phyloP scores from a whole-genome alignment of 1,140 invertebrate species.

The Lordiphosa mommai region DNA sequence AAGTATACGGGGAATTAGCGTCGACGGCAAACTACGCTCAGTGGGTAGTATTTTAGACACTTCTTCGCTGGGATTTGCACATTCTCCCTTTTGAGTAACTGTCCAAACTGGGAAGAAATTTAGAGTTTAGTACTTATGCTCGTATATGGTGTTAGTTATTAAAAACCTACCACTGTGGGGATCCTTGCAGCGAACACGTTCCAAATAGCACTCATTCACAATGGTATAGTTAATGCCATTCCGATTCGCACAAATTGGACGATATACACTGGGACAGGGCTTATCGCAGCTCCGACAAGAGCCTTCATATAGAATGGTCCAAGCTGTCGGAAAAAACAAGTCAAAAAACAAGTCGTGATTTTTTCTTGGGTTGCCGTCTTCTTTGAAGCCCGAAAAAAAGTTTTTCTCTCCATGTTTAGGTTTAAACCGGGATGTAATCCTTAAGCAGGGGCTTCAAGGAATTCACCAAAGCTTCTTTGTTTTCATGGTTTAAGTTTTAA shows the following conservation, averaged over 20 bases:
- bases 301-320: constrained; percentile 55
- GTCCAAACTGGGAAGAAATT: constrained; percentile 33
- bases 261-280: constrained; percentile 45
- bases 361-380: too few species aligned
- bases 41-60: constrained; percentile 2
- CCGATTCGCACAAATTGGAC: constrained; percentile 58
- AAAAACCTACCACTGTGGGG: constrained; percentile 40
- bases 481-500: too few species aligned
- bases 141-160: too few species aligned
- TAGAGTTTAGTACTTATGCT: neutral
- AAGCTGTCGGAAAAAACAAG: constrained; percentile 22
- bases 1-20: constrained; percentile 22
- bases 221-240: constrained; percentile 64
- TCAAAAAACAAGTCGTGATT: too few species aligned
- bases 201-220: constrained; percentile 64
- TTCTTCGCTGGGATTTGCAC: constrained; percentile 2
- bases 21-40: neutral
- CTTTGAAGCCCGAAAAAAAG: too few species aligned
- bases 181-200: constrained; percentile 61
- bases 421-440: too few species aligned
- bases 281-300: constrained; percentile 50
- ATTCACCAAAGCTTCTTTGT: too few species aligned
- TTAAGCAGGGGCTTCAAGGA: too few species aligned
- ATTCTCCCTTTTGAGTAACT: constrained; percentile 44
- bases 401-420: too few species aligned